Evolutionary conservation across 2,113 vertebrate species (phyloP).

Genomic region (Phalacrocorax brasilianus): DNA sequence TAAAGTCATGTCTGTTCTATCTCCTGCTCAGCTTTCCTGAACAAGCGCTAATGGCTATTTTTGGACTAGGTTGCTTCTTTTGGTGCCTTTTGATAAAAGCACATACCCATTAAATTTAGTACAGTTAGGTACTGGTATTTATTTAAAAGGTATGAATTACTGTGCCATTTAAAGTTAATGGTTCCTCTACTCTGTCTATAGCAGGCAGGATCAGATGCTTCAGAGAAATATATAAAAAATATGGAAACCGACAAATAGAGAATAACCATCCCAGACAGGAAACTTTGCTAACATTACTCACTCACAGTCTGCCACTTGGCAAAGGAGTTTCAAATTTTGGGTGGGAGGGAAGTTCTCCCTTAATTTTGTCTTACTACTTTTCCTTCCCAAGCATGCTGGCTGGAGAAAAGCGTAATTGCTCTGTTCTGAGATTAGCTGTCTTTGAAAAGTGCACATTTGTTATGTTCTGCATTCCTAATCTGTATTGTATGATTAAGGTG

Average conservation of each 20-base stretch:
- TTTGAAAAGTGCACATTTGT: not conserved
- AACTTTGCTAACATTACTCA: not conserved
- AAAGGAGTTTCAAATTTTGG: not conserved
- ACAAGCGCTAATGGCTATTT: not conserved
- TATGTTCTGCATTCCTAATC: not conserved
- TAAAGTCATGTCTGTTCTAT: not conserved
- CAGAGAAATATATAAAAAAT: not conserved
- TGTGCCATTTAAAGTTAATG: not conserved
- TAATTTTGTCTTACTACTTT: not conserved
- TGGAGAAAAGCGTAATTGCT: not conserved
- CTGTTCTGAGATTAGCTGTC: not conserved
- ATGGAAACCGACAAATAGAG: not conserved
- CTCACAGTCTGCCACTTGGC: not conserved
- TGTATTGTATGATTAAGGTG: not conserved
- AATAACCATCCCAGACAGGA: not conserved
- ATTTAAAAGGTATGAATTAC: not conserved
- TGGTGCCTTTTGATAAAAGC: not conserved
- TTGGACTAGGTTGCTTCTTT: not conserved
- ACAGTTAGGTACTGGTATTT: not conserved
- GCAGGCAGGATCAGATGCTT: not conserved
- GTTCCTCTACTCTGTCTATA: not conserved
- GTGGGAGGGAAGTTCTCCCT: not conserved
- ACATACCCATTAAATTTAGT: not conserved
- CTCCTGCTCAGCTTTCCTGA: not conserved
- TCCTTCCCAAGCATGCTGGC: not conserved